Base-by-base conservation (phyloP, 2,797 vertebrate genomes). In the Ctenopoma kingsleyae region DNA sequence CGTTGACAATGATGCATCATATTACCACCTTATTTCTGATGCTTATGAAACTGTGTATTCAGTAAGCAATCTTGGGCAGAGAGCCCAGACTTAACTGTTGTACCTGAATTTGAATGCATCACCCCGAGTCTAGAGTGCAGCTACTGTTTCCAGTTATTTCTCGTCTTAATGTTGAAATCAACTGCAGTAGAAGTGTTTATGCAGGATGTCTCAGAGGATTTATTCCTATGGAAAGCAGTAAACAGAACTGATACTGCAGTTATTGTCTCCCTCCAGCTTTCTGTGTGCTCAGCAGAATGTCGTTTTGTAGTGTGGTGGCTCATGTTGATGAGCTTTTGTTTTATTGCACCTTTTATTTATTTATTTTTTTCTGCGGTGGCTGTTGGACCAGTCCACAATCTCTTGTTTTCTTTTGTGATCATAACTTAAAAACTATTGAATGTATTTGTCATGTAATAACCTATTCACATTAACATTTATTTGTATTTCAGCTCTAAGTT, bases 51-150 rank as follows among this genome's bases (percentile, higher is more conserved):
- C 64, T 78, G 71, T 62, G 47, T 74, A 67, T 78, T 84, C 76
- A 60, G 60, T 77, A 50, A 82, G 70, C 58, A 68, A 44, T 57
- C 77, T 73, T 79, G 87, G 87, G 85, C 80, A 67, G 55, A 58
- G 66, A 83, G 87, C 88, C 84, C 76, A 85, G 80, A 22, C 25
- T 50, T 56, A 76, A 75, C 77, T 67, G 78, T 76, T 83, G 64
- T 27, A 48, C 82, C 61, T 70, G 53, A 78, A 78, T 81, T 50
- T 73, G 53, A 83, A 81, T 70, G 63, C 56, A 71, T 87, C 69
- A 47, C 63, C 20, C 16, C 2, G 17, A 65, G 58, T 78, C 58
- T 63, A 65, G 67, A 70, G 36, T 79, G 50, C 64, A 63, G 71
- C 58, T 76, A 54, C 57, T 51, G 38, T 84, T 82, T 52, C 46